Base-by-base conservation (phyloP, 2,113 vertebrate species). In the Pagrus major region DNA sequence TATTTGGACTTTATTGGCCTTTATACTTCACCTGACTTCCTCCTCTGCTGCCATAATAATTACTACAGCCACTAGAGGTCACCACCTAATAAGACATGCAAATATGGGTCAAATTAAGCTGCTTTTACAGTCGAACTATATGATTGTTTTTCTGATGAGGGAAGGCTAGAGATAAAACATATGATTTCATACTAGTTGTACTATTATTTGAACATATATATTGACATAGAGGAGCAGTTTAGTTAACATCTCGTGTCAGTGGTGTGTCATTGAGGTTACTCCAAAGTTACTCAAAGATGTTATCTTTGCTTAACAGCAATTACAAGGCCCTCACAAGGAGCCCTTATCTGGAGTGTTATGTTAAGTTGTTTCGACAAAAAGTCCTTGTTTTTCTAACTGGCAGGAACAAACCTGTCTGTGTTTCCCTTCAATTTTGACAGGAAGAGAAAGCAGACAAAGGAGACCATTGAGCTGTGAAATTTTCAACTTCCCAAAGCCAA, bases 341-440 rank as follows among this genome's bases (percentile, higher is more conserved):
- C 55, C 66, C 39, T 56, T 68, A 61, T 56, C 52, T 49, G 25
- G 21, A 68, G 47, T 72, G 51, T 73, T 66, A 68, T 73, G 39
- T 79, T 33, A 35, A 68, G 23, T 55, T 61, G 33, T 72, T 27
- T 56, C 15, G 64, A 69, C 55, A 61, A 29, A 31, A n/a, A n/a
- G n/a, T 56, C 23, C 18, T 42, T 68, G 76, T 64, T 52, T 60
- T 21, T 68, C 42, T 21, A 60, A 61, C 58, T 73, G 46, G 29
- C 42, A 76, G 39, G 31, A 61, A 33, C 20, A 71, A 51, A 65
- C 31, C 58, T 49, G 37, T 51, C 31, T 47, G 65, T 16, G 11
- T 27, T 33, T 44, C 25, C 31, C 66, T n/a, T 72, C 71, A 80
- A 7, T 59, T 59, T 25, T 73, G 68, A 81, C 58, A 66, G 72